Base-by-base conservation (phyloP, 2,113 vertebrate species). In the Ceyx cyanopectus region DNA sequence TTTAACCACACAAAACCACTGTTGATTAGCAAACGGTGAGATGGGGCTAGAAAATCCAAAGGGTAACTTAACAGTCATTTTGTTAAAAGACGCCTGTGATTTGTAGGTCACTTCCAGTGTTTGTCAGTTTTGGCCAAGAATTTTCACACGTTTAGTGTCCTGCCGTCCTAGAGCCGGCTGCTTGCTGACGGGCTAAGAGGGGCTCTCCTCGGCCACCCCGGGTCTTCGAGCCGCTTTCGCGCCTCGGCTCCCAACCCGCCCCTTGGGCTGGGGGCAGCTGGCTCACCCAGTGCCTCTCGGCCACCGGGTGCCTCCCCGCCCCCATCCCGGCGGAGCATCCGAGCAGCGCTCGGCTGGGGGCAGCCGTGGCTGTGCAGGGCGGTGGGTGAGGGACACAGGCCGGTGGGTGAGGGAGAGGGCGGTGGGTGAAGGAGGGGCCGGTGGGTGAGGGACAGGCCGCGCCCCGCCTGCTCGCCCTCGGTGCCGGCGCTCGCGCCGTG, bases 41-140 rank as follows among this genome's bases (percentile, higher is more conserved):
- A 26, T 17, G 4, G 20, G 34, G 6, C 5, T 20, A 40, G 24
- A 29, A 45, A 60, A 68, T 27, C 27, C 20, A 14, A 73, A 65
- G 27, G 43, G 53, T 68, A 67, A 48, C 32, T 23, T 51, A 34
- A 10, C 12, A 51, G 10, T 46, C 0, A 0, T 57, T 40, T 62
- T 37, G 48, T 41, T 26, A 51, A 16, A 21, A n/a, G 34, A 43
- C 19, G 0, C 1, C 24, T 8, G 0, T 1, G 32, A 40, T 29
- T n/a, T 27, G 60, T 5, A 5, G 41, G 46, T 56, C 13, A 10
- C 19, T 60, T n/a, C 20, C 20, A 2, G 0, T 11, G 10, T 10
- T 58, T 58, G 14, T 13, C 32, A 30, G 57, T 2, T 4, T 27
- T 0, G 6, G 51, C 4, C 0, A 1, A 11, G 40, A 14, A 8